Conservation (phyloP, 35 echinoderm and acorn worm genomes). For the Holothuria glaberrima region DNA sequence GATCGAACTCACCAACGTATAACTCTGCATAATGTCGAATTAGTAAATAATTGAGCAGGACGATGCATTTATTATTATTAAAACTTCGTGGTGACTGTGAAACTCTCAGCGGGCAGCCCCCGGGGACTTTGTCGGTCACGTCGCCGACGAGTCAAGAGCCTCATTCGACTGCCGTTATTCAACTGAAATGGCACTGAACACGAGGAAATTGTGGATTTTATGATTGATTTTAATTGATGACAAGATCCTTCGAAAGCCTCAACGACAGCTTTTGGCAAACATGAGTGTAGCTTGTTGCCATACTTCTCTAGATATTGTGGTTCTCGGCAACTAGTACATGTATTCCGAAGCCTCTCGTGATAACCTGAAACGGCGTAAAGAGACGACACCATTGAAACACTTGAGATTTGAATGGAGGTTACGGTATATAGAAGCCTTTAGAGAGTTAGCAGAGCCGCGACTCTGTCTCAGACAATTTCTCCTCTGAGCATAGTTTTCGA, state of each 20-base stretch:
- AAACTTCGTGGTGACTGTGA: slow-evolving; percentile 38
- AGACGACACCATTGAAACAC: not conserved
- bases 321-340: slow-evolving; percentile 8
- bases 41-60: slow-evolving; percentile 53
- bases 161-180: slow-evolving; percentile 39
- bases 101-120: slow-evolving; percentile 41
- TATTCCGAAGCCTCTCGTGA: not conserved
- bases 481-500: too few species aligned
- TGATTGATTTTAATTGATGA: slow-evolving; percentile 57
- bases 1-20: not conserved
- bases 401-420: slow-evolving; percentile 14
- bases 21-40: slow-evolving; percentile 48
- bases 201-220: slow-evolving; percentile 24
- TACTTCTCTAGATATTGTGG: slow-evolving; percentile 12
- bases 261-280: slow-evolving; percentile 3
- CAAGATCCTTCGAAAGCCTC: slow-evolving; percentile 39
- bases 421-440: not conserved
- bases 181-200: slow-evolving; percentile 15
- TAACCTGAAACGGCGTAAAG: slow-evolving; percentile 16
- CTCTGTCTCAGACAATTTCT: not conserved
- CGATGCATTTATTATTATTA: slow-evolving; percentile 35
- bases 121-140: slow-evolving; percentile 50
- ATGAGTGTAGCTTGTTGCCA: slow-evolving; percentile 23
- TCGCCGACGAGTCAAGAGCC: slow-evolving; percentile 49
- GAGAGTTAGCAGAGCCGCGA: not conserved